These are phyloP conservation scores for Ataeniobius toweri DNA, from an alignment of 2,797 vertebrate genomes.

Conservation along the genomic window DNA sequence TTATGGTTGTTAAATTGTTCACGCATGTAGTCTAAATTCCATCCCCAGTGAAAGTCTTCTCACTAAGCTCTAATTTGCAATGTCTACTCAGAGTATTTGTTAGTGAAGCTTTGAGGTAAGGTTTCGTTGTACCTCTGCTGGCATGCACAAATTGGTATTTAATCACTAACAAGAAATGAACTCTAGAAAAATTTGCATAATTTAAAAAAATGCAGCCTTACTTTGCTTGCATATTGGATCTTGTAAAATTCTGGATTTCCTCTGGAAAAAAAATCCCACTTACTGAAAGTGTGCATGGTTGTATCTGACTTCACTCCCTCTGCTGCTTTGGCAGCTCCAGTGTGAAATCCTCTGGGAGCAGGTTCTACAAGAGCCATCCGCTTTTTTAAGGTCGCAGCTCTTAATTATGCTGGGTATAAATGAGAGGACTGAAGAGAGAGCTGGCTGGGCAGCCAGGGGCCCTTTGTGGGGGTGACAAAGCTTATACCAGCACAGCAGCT, in stretches of 20 bases:
- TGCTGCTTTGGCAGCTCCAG: constrained; percentile 53
- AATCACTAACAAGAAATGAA: neutral
- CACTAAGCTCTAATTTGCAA: neutral
- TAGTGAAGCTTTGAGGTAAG: neutral
- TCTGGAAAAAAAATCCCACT: constrained; percentile 34
- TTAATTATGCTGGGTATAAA: constrained; percentile 72
- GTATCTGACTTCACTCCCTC: constrained; percentile 61
- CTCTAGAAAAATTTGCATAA: neutral
- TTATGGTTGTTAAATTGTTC: neutral
- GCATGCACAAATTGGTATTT: neutral
- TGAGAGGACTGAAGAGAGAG: constrained; percentile 61
- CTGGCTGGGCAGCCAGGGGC: constrained; percentile 54
- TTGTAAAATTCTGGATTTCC: constrained; percentile 14
- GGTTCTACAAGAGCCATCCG: constrained; percentile 62
- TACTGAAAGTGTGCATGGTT: constrained; percentile 48
- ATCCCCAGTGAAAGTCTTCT: neutral
- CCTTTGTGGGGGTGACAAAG: constrained; percentile 66
- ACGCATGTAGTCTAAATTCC: too few relatives aligned
- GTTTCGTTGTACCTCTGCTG: neutral
- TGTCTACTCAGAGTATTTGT: neutral
- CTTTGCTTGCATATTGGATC: constrained; percentile 9
- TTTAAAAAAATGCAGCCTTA: neutral
- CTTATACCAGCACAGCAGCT: constrained; percentile 55
- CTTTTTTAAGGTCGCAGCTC: constrained; percentile 67
- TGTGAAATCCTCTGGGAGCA: constrained; percentile 62